Evolutionary conservation across 2,113 vertebrate genomes (phyloP).

Genomic region (Microtus montanus): DNA sequence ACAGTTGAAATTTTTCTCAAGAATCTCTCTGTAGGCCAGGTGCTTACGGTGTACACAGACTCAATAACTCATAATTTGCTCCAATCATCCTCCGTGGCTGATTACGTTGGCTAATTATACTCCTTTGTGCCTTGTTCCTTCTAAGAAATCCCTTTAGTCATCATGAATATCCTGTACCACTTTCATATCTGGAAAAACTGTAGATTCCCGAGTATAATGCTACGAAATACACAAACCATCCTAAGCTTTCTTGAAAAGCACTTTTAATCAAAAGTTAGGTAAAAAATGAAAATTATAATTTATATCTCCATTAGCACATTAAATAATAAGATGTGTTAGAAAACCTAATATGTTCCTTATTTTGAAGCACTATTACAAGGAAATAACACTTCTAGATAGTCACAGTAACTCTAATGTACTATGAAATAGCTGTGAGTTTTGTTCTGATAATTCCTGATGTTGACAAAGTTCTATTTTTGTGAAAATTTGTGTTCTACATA

Average conservation of each 20-base stretch:
- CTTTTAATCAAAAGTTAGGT: background rate
- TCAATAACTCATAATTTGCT: background rate
- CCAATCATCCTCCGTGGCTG: background rate
- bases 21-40: background rate
- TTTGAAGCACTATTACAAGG: conserved; percentile 6
- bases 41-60: background rate
- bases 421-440: background rate
- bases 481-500: background rate
- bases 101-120: conserved; percentile 9
- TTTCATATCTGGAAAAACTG: background rate
- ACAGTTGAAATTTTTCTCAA: conserved; percentile 6
- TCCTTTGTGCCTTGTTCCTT: conserved; percentile 29
- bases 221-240: background rate
- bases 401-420: background rate
- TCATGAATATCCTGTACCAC: background rate
- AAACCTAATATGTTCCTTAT: conserved; percentile 15
- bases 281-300: conserved; percentile 20
- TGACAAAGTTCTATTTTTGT: conserved; percentile 22
- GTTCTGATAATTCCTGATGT: conserved; percentile 1
- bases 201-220: background rate
- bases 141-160: background rate
- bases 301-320: background rate
- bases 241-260: background rate
- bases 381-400: conserved; percentile 16
- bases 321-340: background rate